Base-by-base conservation (phyloP, 2,888 invertebrate genomes). In the Copidosoma aretas region DNA sequence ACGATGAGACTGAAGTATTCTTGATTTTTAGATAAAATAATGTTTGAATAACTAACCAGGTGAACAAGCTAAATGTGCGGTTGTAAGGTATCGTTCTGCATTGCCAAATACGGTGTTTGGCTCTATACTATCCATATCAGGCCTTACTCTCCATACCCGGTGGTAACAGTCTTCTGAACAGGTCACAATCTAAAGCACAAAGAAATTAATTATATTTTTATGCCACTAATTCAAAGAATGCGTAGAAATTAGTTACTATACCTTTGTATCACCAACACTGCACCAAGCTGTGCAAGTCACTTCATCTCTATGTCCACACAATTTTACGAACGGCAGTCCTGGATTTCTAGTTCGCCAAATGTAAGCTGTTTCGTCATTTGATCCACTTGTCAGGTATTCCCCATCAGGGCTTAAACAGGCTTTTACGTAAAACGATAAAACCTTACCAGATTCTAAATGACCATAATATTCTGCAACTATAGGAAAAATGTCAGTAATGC, bases 211-310 rank as follows among this genome's bases (percentile, higher is more conserved):
- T 54, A 63, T 59, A 58, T 51, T 53, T 41, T 54, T 53, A 24
- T 32, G 41, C 12, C 12, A 53, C 4, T n/a, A 49, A 22, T 2
- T 46, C 12, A 17, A 14, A 46, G 43, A 12, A 46, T 46, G 12
- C 4, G n/a, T 17, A 10, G 15, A 61, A 39, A 39, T 41, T 53
- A 19, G 41, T 46, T 21, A 59, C 4, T 57, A 68, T 77, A 85
- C 86, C 79, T 88, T 88, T 21, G 86, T 82, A 78, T 89, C 88
- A 10, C 87, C 87, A 14, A 83, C 81, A 59, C 73, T 77, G 74
- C 90, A 89, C 95, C 95, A 95, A 1, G 92, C 91, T 1, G 94
- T 93, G 79, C 93, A 92, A 0, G 94, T 94, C 0, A 96, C 95
- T 86, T 96, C 96, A 12, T 92, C 92, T 54, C 88, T 86, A 80